phyloP scores from a whole-genome alignment of 2,797 vertebrate genomes.

The Mormyrus hasselquistii region DNA sequence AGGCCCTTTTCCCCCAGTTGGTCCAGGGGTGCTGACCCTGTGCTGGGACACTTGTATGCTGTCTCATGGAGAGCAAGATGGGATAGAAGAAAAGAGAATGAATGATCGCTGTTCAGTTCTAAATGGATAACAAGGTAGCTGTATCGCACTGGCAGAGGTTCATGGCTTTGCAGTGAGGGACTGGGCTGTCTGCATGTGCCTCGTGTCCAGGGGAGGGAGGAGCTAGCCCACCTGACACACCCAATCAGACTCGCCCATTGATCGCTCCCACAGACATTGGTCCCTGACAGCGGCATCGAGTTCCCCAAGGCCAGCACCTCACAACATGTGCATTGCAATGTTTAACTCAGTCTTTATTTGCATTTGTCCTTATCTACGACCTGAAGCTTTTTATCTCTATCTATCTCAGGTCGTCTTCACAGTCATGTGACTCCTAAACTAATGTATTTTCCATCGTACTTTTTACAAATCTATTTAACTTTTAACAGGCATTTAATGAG shows the following conservation, averaged over 20 bases:
- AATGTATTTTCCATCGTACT: not conserved
- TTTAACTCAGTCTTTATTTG: constrained; percentile 1
- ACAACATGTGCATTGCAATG: not conserved
- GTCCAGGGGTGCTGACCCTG: not conserved
- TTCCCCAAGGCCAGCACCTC: not conserved
- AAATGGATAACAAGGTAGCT: not conserved
- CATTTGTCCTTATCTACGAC: not conserved
- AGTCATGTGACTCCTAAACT: not conserved
- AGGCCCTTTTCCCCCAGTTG: not conserved
- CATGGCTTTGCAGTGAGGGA: not conserved
- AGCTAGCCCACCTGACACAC: not conserved
- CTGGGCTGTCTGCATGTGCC: not conserved
- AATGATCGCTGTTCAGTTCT: not conserved
- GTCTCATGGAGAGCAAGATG: not conserved
- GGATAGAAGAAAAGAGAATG: not conserved
- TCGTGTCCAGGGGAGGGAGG: not conserved
- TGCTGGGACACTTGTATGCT: not conserved
- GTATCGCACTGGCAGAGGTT: not conserved
- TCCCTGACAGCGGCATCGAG: not conserved
- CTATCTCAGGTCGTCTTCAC: not conserved
- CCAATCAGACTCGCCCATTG: not conserved
- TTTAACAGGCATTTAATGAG: not conserved
- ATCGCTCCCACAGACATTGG: not conserved
- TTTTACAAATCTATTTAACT: not conserved
- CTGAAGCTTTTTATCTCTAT: constrained; percentile 10